These are phyloP conservation scores for Neosilurus hyrtlii DNA, from an alignment of 2,797 vertebrate species.

Conservation along the genomic window DNA sequence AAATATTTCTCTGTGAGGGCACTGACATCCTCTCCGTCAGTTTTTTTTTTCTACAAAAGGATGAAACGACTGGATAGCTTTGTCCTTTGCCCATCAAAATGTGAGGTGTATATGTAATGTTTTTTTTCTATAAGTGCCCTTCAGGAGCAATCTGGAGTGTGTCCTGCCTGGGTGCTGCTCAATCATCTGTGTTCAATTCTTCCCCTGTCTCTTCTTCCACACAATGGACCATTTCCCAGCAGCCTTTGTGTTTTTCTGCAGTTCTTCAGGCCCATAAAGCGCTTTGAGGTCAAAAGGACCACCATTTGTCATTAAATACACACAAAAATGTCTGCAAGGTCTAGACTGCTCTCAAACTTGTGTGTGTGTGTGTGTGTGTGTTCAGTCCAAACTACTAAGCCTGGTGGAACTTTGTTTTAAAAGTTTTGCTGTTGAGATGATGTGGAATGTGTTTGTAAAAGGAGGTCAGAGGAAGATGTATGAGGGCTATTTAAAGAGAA, in stretches of 20 bases:
- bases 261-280: conserved; percentile 52
- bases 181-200: conserved; percentile 57
- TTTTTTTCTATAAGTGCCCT: conserved; percentile 47
- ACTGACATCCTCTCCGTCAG: not conserved
- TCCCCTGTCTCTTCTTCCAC: conserved; percentile 39
- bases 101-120: conserved; percentile 57
- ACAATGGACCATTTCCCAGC: conserved; percentile 46
- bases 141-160: conserved; percentile 53
- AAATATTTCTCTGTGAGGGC: not conserved
- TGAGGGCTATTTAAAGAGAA: not conserved
- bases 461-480: not conserved
- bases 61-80: not conserved
- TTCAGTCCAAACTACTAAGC: not conserved
- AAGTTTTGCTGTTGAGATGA: not conserved
- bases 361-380: not conserved
- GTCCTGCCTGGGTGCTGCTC: conserved; percentile 51
- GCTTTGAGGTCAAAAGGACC: conserved; percentile 51
- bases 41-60: no score
- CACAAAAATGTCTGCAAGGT: not conserved
- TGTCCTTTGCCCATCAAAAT: conserved; percentile 32
- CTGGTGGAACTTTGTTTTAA: not conserved
- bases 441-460: not conserved
- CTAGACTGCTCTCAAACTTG: conserved; percentile 12
- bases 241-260: conserved; percentile 52
- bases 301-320: conserved; percentile 52